Percentiles rank a stretch among this genome's conserved stretches.
phyloP scores from a whole-genome alignment of 2,113 vertebrate genomes.

The Ornithorhynchus anatinus region DNA sequence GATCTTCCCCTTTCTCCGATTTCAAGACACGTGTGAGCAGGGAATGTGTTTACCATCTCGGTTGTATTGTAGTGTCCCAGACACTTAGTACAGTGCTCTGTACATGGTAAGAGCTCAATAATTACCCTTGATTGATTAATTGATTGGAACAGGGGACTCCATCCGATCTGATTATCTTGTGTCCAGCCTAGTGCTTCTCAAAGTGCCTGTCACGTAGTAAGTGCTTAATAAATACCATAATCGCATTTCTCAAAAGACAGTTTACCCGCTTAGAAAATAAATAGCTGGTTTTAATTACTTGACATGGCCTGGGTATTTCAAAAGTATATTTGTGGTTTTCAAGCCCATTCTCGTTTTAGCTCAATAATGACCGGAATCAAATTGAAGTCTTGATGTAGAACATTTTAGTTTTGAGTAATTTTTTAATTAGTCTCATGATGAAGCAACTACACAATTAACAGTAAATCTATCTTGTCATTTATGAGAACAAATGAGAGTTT shows the following conservation, averaged over 20 bases:
- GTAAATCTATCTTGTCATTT: slow-evolving; percentile 41
- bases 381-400: slow-evolving; percentile 44
- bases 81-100: too few relatives aligned
- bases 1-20: too few relatives aligned
- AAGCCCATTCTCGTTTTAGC: slow-evolving; percentile 41
- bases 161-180: too few relatives aligned
- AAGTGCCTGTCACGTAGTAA: too few relatives aligned
- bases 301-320: slow-evolving; percentile 15
- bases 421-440: slow-evolving; percentile 50
- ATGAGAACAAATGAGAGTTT: slow-evolving; percentile 42
- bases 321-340: slow-evolving; percentile 41
- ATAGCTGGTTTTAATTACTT: slow-evolving; percentile 25
- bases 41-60: too few relatives aligned
- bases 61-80: too few relatives aligned
- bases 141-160: too few relatives aligned
- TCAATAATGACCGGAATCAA: slow-evolving; percentile 48
- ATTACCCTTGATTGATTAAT: too few relatives aligned
- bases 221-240: slow-evolving; percentile 13
- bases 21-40: too few relatives aligned
- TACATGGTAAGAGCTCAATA: too few relatives aligned
- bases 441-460: slow-evolving; percentile 58
- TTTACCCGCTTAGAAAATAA: slow-evolving; percentile 11
- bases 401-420: slow-evolving; percentile 53
- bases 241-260: neutral
- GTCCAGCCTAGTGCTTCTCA: too few relatives aligned